Conservation (phyloP, 2,797 vertebrate genomes). For the Crenichthys baileyi region DNA sequence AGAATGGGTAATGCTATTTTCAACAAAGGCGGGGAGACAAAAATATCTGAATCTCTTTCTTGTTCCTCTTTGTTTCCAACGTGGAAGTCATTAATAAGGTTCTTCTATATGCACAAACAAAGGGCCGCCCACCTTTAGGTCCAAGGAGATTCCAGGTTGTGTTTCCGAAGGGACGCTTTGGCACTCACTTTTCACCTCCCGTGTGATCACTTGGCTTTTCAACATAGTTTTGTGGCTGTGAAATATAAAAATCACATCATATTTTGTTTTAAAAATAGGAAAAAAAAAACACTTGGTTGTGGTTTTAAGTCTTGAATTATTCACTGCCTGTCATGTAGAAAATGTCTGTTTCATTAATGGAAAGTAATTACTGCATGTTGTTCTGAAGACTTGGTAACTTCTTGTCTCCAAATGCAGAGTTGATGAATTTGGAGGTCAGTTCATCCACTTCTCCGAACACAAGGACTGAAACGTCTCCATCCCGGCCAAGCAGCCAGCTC, state of each 20-base stretch:
- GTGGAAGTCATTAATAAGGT: neutral
- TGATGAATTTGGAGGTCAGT: conserved; percentile 78
- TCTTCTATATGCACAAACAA: neutral
- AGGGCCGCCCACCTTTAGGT: conserved; percentile 71
- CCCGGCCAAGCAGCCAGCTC: conserved; percentile 81
- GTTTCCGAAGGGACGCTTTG: conserved; percentile 64
- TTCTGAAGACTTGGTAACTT: conserved; percentile 61
- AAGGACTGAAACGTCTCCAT: conserved; percentile 81
- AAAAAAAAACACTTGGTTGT: neutral
- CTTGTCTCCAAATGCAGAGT: conserved; percentile 71
- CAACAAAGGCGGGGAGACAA: neutral
- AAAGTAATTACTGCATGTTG: conserved; percentile 65
- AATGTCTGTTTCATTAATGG: neutral
- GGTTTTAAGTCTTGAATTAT: neutral
- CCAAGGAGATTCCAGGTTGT: conserved; percentile 67
- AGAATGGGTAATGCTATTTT: neutral
- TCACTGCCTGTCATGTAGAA: neutral
- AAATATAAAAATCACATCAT: conserved; percentile 21
- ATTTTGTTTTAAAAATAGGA: neutral
- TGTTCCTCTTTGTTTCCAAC: neutral
- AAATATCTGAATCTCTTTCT: neutral
- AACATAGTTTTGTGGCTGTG: conserved; percentile 70
- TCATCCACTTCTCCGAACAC: conserved; percentile 82
- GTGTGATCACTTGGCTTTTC: conserved; percentile 68
- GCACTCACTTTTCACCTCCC: conserved; percentile 60